A percentile compares a stretch with the other conserved stretches of the same genome.
Evolutionary conservation across 1,140 invertebrate species (phyloP).

Genomic region (Aricia agestis): DNA sequence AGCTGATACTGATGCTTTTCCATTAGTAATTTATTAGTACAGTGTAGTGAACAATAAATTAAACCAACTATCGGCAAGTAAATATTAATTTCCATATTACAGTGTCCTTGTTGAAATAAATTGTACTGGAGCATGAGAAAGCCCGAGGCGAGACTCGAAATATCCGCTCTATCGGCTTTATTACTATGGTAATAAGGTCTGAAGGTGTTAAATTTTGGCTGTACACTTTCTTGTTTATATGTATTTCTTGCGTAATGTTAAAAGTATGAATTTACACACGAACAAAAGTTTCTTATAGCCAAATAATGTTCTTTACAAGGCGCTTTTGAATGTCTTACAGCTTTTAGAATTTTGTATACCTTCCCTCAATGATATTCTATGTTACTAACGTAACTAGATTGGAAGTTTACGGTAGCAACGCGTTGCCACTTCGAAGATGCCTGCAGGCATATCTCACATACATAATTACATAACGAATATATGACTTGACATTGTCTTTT

Average conservation of each 20-base stretch:
- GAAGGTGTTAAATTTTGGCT: no score
- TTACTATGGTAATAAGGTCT: background rate
- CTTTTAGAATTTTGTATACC: no score
- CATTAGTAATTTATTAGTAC: background rate
- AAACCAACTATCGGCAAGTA: background rate
- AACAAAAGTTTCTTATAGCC: background rate
- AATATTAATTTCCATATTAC: slow-evolving; percentile 7
- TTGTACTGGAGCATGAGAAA: background rate
- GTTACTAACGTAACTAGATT: no score
- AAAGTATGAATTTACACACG: background rate
- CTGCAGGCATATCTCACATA: no score
- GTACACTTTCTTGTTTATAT: slow-evolving; percentile 1
- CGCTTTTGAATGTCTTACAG: no score
- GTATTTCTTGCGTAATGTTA: background rate
- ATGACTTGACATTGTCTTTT: no score
- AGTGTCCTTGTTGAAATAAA: background rate
- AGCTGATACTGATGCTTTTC: no score
- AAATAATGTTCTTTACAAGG: background rate
- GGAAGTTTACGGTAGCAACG: no score
- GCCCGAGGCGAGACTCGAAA: background rate
- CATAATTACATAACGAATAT: no score
- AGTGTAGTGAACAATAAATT: background rate
- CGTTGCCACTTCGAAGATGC: no score
- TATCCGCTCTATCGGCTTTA: background rate
- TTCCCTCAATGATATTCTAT: no score